Evolutionary conservation across 2,888 invertebrate species (phyloP).

Genomic region (Mythimna ferrago): DNA sequence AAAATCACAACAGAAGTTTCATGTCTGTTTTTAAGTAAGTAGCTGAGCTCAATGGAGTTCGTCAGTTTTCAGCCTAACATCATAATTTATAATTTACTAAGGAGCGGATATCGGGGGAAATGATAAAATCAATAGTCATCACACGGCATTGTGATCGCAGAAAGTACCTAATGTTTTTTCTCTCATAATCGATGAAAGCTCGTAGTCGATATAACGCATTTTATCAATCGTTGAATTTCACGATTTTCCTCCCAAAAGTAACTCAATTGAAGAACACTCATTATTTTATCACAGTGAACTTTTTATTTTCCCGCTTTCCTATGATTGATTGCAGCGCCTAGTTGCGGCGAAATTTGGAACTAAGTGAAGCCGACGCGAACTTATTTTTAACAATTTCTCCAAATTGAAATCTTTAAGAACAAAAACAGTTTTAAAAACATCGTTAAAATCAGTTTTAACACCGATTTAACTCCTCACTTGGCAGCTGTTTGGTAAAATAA

Average conservation of each 20-base stretch:
- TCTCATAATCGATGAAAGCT: background rate
- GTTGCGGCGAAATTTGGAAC: slow-evolving; percentile 73
- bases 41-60: background rate
- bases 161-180: slow-evolving; percentile 7
- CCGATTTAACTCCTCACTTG: slow-evolving; percentile 42
- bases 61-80: background rate
- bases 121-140: slow-evolving; percentile 46
- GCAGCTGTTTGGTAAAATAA: slow-evolving; percentile 38
- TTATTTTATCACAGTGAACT: slow-evolving; percentile 53
- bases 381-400: slow-evolving; percentile 64
- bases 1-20: background rate
- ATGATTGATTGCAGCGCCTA: slow-evolving; percentile 68
- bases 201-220: background rate
- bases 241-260: slow-evolving; percentile 30
- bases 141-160: background rate
- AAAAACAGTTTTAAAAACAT: slow-evolving; percentile 15
- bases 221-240: slow-evolving; percentile 5
- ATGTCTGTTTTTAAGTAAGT: background rate
- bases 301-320: slow-evolving; percentile 82
- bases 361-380: slow-evolving; percentile 71
- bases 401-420: slow-evolving; percentile 30
- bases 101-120: background rate
- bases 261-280: slow-evolving; percentile 12
- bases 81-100: background rate
- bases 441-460: slow-evolving; percentile 72